These are phyloP conservation scores for Drosophila kuntzei DNA, from an alignment of 2,888 invertebrate genomes.

Conservation along the genomic window DNA sequence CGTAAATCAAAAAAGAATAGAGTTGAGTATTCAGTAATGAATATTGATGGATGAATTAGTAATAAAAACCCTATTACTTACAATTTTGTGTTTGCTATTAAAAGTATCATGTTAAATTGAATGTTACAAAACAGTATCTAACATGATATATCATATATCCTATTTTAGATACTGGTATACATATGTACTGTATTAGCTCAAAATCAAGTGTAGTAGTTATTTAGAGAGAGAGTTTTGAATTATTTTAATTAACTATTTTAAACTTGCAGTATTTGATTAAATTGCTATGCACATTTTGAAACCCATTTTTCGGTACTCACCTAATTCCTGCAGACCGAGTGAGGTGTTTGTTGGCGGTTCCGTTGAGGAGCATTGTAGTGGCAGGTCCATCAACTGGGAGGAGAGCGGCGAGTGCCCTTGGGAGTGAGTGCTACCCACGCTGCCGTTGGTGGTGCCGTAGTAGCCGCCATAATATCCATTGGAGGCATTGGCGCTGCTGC, in stretches of 20 bases:
- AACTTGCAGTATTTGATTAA: background rate
- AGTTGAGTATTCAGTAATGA: too few species aligned
- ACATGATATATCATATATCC: too few species aligned
- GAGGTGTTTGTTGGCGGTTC: conserved; percentile 86
- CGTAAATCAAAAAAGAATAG: too few species aligned
- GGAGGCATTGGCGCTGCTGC: conserved; percentile 63
- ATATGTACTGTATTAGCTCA: too few species aligned
- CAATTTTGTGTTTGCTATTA: too few species aligned
- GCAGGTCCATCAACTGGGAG: conserved; percentile 85
- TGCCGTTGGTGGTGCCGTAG: conserved; percentile 83
- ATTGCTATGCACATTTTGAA: background rate
- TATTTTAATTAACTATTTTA: background rate
- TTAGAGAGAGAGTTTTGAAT: background rate
- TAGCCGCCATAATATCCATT: conserved; percentile 84
- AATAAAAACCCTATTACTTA: too few species aligned
- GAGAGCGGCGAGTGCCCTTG: conserved; percentile 84
- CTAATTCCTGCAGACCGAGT: conserved; percentile 85
- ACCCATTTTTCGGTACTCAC: conserved; percentile 53
- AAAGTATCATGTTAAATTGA: too few species aligned
- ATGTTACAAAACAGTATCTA: too few species aligned
- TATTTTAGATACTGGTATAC: too few species aligned
- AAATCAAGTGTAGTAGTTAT: too few species aligned
- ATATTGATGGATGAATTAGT: too few species aligned
- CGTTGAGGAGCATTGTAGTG: conserved; percentile 84
- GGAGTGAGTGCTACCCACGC: conserved; percentile 82